Evolutionary conservation across 2,888 invertebrate species (phyloP).

Genomic region (Gerris lacustris): DNA sequence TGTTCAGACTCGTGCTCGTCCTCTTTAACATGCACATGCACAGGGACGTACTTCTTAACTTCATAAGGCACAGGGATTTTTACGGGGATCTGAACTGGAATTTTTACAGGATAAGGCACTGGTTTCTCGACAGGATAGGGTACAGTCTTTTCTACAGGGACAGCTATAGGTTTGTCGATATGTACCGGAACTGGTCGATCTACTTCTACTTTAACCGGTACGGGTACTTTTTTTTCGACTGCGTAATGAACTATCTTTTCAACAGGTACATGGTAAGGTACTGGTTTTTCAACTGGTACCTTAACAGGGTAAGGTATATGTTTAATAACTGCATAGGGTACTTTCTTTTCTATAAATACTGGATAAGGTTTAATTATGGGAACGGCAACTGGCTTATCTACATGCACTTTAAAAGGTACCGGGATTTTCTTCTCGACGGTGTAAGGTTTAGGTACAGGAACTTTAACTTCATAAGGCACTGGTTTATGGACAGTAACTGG

Average conservation of each 20-base stretch:
- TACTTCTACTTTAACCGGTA: conserved; percentile 10
- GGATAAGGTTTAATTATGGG: conserved; percentile 65
- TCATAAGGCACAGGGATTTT: conserved; percentile 65
- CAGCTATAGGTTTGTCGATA: conserved; percentile 2
- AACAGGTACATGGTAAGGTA: conserved; percentile 59
- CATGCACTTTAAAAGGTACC: conserved; percentile 41
- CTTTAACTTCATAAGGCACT: conserved; percentile 11
- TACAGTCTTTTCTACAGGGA: conserved; percentile 6
- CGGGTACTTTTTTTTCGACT: conserved; percentile 3
- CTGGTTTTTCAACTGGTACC: conserved; percentile 57
- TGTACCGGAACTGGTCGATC: conserved; percentile 41
- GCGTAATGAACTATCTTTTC: conserved; percentile 53
- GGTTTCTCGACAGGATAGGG: conserved; percentile 39
- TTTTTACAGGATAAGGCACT: conserved; percentile 39
- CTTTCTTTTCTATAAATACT: conserved; percentile 58
- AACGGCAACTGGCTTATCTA: conserved; percentile 39
- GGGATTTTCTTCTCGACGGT: conserved; percentile 12
- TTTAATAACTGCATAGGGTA: not conserved
- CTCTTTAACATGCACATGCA: not conserved
- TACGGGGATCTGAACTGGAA: conserved; percentile 52
- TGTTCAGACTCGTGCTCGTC: not conserved
- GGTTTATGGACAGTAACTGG: conserved; percentile 45
- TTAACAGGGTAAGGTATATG: conserved; percentile 34
- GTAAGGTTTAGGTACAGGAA: conserved; percentile 21
- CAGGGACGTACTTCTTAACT: not conserved